A percentile compares a stretch with the other conserved stretches of the same genome.
Conservation (phyloP, 2,113 vertebrate species). For the Plectropomus leopardus region DNA sequence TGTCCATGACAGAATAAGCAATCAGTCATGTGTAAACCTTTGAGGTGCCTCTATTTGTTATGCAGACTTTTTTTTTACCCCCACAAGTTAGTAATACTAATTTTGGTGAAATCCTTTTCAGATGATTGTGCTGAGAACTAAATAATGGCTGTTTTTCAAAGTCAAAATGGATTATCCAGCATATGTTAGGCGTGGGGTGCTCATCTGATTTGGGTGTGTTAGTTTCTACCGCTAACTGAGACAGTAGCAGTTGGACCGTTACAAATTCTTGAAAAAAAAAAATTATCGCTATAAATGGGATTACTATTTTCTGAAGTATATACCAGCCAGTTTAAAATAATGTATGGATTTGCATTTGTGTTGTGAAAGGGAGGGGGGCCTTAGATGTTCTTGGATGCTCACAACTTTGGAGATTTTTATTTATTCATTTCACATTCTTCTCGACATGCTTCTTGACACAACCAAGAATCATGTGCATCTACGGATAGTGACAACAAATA, state of each 20-base stretch:
- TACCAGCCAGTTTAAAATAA: not conserved
- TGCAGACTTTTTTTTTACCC: not conserved
- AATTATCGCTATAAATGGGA: not conserved
- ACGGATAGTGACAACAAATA: conserved; percentile 6
- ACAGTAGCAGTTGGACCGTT: not conserved
- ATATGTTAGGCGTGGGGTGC: conserved; percentile 26
- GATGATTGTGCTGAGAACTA: conserved; percentile 12
- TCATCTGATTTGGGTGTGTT: conserved; percentile 20
- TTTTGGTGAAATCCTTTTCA: conserved; percentile 1
- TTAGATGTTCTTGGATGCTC: not conserved
- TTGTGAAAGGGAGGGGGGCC: not conserved
- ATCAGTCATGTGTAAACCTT: not conserved
- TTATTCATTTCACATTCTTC: conserved; percentile 12
- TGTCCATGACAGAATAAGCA: not conserved
- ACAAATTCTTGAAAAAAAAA: conserved; percentile 1
- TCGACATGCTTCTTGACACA: conserved; percentile 15
- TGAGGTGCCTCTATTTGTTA: too few relatives aligned
- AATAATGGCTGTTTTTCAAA: conserved; percentile 22
- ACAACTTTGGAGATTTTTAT: not conserved
- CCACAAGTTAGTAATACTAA: not conserved
- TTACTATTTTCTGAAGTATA: not conserved
- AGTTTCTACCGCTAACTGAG: conserved; percentile 3
- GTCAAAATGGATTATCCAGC: conserved; percentile 31
- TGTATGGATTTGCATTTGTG: not conserved
- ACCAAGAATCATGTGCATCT: not conserved